These are phyloP conservation scores for Rhadinocentrus ornatus DNA, from an alignment of 2,797 vertebrate genomes.

Conservation along the genomic window DNA sequence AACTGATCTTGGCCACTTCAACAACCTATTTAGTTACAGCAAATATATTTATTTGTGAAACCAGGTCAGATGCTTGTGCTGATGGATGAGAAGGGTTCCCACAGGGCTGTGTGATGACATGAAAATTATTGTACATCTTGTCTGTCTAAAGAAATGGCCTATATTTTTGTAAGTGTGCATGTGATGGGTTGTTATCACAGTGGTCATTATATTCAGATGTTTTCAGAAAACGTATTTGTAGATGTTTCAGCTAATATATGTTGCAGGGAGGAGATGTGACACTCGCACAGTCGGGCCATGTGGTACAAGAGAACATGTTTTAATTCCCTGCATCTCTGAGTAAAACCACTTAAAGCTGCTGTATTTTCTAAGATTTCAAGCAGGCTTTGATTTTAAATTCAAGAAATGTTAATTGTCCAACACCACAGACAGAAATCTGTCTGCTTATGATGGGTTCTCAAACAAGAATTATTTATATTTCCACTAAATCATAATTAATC, in stretches of 20 bases:
- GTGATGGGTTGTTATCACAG: not conserved
- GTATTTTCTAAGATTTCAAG: constrained; percentile 43
- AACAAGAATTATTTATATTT: constrained; percentile 47
- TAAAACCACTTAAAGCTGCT: constrained; percentile 49
- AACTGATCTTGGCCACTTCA: constrained; percentile 32
- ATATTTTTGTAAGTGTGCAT: constrained; percentile 8
- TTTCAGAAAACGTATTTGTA: constrained; percentile 13
- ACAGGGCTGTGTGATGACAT: constrained; percentile 39
- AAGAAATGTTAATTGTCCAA: constrained; percentile 33
- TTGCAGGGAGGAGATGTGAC: constrained; percentile 12
- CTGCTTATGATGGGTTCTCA: constrained; percentile 28
- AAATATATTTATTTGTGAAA: constrained; percentile 56
- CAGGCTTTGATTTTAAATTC: constrained; percentile 68
- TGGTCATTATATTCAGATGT: not conserved
- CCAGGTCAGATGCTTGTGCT: constrained; percentile 55
- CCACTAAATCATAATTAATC: constrained; percentile 19
- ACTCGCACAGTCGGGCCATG: constrained; percentile 5
- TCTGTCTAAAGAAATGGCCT: constrained; percentile 24
- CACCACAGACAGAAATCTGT: constrained; percentile 33
- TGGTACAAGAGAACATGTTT: constrained; percentile 28
- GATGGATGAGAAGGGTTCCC: constrained; percentile 44
- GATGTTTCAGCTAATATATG: constrained; percentile 8
- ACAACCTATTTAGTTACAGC: constrained; percentile 35
- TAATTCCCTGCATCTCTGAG: constrained; percentile 49
- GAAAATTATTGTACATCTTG: constrained; percentile 34